Percentiles rank a stretch among this genome's conserved stretches.
Evolutionary conservation across 35 echinoderm and acorn worm genomes (phyloP).

Genomic region (Apostichopus japonicus): DNA sequence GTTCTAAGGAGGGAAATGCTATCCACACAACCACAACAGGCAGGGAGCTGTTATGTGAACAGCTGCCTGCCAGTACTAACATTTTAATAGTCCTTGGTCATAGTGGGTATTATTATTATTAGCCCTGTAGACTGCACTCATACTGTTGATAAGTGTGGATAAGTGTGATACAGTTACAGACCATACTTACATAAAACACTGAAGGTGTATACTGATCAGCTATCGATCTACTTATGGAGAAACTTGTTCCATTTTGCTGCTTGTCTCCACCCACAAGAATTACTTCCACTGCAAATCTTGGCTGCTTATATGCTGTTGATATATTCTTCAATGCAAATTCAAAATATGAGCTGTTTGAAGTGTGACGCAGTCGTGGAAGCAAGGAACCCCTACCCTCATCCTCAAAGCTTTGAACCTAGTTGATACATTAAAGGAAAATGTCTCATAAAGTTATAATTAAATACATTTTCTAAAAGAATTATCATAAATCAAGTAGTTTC

Average conservation of each 20-base stretch:
- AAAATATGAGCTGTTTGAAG: constrained; percentile 54
- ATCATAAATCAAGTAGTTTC: too few species aligned
- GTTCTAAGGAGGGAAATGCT: too few species aligned
- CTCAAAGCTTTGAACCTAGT: constrained; percentile 35
- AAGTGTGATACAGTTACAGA: too few species aligned
- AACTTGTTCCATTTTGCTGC: constrained; percentile 1
- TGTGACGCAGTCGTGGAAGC: constrained; percentile 12
- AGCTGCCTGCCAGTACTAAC: too few species aligned
- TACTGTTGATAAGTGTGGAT: too few species aligned
- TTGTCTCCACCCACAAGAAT: constrained; percentile 15
- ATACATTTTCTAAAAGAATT: too few species aligned
- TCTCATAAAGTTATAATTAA: too few species aligned
- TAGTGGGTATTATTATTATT: too few species aligned
- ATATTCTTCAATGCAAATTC: constrained; percentile 19
- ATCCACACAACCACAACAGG: too few species aligned
- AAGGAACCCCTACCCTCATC: neutral
- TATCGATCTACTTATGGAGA: constrained; percentile 34
- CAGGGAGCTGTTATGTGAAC: too few species aligned
- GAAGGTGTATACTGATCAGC: constrained; percentile 55
- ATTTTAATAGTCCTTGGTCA: too few species aligned
- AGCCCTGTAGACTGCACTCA: neutral
- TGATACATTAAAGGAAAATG: neutral
- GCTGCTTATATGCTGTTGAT: neutral
- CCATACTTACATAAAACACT: constrained; percentile 56
- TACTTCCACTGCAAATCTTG: constrained; percentile 50